Conservation (phyloP, 2,113 vertebrate species). For the Eulacestoma nigropectus region DNA sequence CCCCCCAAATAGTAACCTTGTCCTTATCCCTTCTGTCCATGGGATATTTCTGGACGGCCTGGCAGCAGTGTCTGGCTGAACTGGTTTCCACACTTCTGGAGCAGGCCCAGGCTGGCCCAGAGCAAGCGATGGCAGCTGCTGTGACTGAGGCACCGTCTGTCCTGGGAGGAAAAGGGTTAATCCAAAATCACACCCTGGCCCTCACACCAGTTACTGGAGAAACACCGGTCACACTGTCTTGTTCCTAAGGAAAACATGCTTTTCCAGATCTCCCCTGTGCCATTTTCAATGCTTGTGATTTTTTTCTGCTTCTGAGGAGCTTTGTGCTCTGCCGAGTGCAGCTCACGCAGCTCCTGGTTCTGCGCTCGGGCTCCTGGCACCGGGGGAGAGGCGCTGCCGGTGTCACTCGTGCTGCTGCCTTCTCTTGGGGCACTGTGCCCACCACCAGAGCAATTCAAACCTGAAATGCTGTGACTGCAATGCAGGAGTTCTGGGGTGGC, state of each 20-base stretch:
- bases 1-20: not conserved
- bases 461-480: not conserved
- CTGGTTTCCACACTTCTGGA: not conserved
- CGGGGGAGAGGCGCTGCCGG: not conserved
- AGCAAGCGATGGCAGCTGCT: not conserved
- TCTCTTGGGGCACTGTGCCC: not conserved
- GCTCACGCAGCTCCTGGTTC: not conserved
- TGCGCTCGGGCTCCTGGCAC: not conserved
- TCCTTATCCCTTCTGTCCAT: not conserved
- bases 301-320: not conserved
- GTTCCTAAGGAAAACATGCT: not conserved
- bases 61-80: not conserved
- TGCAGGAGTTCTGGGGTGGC: rapidly evolving
- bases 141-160: rapidly evolving
- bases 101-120: not conserved
- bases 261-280: not conserved
- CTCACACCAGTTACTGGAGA: not conserved
- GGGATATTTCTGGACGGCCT: not conserved
- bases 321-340: not conserved
- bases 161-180: not conserved
- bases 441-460: not conserved
- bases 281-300: not conserved
- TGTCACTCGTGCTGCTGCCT: not conserved
- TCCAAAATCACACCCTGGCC: not conserved
- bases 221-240: not conserved